These are phyloP conservation scores for Isurus oxyrinchus DNA, from an alignment of 2,113 vertebrate species.

Conservation along the genomic window DNA sequence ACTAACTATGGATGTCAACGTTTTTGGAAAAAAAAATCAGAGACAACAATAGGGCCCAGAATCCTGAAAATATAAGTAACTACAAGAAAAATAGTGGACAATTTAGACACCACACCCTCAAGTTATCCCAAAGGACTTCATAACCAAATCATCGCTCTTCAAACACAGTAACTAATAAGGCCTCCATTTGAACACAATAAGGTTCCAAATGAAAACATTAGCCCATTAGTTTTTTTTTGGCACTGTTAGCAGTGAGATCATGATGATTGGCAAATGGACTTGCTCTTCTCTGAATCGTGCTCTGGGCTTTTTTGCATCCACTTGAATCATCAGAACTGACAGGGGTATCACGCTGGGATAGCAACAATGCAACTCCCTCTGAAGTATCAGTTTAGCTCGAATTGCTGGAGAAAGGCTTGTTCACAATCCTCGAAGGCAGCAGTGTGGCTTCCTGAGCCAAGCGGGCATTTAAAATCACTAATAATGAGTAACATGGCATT, in stretches of 20 bases:
- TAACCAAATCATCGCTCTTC: not conserved
- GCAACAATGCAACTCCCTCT: not conserved
- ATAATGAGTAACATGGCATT: not conserved
- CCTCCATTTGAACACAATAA: not conserved
- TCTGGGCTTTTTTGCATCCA: not conserved
- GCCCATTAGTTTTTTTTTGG: not conserved
- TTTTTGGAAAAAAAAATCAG: not conserved
- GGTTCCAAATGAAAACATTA: not conserved
- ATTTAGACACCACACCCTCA: not conserved
- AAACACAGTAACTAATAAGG: not conserved
- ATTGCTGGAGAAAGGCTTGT: not conserved
- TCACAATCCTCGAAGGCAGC: not conserved
- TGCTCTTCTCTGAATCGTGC: not conserved
- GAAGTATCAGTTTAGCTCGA: not conserved
- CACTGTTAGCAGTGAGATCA: not conserved
- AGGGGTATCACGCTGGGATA: not conserved
- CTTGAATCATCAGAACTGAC: not conserved
- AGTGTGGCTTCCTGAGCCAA: not conserved
- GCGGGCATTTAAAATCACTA: not conserved
- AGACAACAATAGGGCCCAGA: not conserved
- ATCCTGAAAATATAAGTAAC: not conserved
- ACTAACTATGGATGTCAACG: not conserved
- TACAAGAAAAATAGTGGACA: not conserved
- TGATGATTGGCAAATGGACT: not conserved
- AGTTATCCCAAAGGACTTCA: not conserved